Base-by-base conservation (phyloP, 64 coral and sea anemone species). In the Stylophora pistillata region DNA sequence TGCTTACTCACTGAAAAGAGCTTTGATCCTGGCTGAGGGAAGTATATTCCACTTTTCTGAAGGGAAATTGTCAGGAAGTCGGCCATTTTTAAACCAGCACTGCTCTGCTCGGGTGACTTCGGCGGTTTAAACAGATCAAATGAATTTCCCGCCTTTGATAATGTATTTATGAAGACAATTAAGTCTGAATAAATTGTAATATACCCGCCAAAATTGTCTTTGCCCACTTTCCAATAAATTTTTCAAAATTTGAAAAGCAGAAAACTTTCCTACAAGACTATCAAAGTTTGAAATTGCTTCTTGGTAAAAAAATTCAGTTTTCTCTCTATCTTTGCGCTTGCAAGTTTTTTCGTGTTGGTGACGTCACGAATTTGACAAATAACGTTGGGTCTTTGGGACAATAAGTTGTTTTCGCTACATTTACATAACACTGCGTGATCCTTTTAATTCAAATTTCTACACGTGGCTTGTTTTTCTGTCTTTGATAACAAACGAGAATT, bases 41-140 rank as follows among this genome's bases (percentile, higher is more conserved):
- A 96, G 87, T 93, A 96, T 79, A 96, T 96, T 13, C 90, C 90
- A 37, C 90, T 96, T 87, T 96, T 96, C 62, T 96, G 91, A 41
- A 96, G 80, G 71, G 91, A 92, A 81, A 96, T 96, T 15, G 94
- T 92, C 41, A 96, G 66, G 60, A 96, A 91, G 63, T 96, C 94
- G 86, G 94, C 94, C 94, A 96, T 96, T 92, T 96, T 96, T 96
- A 96, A 96, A 96, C 37, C 78, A 37, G 78, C 78, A 41, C 69
- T 21, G 65, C 55, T 66, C 33, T 23, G 60, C 41, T 59, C 29
- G 47, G 65, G 63, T 47, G 31, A 64, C 30, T 78, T 21, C 72
- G 91, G 85, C 64, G 47, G 72, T 93, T 93, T 87, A 87, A 85
- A 86, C 55, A 37, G 74, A 71, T 52, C 30, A 74, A 88, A 88